Evolutionary conservation across 2,797 vertebrate genomes (phyloP).

Genomic region (Hippocampus kuda): DNA sequence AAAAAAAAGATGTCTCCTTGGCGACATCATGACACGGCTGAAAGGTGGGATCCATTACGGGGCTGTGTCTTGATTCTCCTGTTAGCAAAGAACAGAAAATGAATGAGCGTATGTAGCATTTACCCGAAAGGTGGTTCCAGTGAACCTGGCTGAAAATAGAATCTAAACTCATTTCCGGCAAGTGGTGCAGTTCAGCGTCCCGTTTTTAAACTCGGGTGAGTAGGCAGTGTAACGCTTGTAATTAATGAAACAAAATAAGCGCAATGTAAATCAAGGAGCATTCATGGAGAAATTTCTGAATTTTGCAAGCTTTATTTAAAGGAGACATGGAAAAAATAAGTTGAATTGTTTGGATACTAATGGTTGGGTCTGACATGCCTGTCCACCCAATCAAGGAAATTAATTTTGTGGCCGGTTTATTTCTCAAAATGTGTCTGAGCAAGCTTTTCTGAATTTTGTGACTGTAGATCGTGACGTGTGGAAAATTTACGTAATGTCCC

Average conservation of each 20-base stretch:
- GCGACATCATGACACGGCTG: constrained; percentile 7
- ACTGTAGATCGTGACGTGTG: too few relatives aligned
- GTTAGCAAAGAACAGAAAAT: not conserved
- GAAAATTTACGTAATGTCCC: too few relatives aligned
- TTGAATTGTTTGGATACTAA: not conserved
- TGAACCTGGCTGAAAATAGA: not conserved
- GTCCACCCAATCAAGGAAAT: not conserved
- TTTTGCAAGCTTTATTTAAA: not conserved
- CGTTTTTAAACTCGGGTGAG: not conserved
- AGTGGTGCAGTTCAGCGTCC: not conserved
- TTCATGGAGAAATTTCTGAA: not conserved
- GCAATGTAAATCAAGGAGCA: not conserved
- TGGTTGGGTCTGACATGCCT: not conserved
- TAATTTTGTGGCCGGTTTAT: not conserved
- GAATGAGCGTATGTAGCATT: not conserved
- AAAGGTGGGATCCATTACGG: constrained; percentile 5
- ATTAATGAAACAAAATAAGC: not conserved
- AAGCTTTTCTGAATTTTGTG: not conserved
- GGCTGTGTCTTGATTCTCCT: not conserved
- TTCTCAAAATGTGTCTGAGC: not conserved
- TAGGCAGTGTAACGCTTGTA: not conserved
- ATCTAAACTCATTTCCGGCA: not conserved
- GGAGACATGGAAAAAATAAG: not conserved
- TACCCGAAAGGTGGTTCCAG: not conserved
- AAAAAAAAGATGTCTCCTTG: constrained; percentile 19